Percentiles rank a stretch among this genome's conserved stretches.
These are phyloP conservation scores for Neoniphon sammara DNA, from an alignment of 2,797 vertebrate species.

Conservation along the genomic window DNA sequence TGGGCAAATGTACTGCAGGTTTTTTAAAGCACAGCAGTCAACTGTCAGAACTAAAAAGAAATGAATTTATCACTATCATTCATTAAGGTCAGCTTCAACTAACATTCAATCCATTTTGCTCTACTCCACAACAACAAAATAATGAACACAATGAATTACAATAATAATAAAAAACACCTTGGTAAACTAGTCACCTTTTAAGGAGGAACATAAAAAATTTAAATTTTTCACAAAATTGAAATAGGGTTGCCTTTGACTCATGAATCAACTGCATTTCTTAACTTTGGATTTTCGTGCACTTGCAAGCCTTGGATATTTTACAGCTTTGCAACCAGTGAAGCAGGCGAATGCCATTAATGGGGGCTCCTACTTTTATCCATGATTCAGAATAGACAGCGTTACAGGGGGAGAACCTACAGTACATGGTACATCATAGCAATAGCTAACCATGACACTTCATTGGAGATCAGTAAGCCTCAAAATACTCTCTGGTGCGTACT, in stretches of 20 bases:
- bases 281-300: conserved; percentile 56
- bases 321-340: conserved; percentile 56
- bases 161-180: conserved; percentile 60
- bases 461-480: conserved; percentile 39
- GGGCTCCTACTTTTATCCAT: conserved; percentile 42
- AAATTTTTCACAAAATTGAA: conserved; percentile 44
- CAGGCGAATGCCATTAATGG: conserved; percentile 24
- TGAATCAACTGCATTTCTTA: conserved; percentile 25
- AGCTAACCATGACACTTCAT: conserved; percentile 46
- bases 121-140: conserved; percentile 56
- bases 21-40: conserved; percentile 61
- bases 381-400: conserved; percentile 39
- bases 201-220: conserved; percentile 51
- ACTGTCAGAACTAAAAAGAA: conserved; percentile 55
- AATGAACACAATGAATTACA: conserved; percentile 61
- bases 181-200: conserved; percentile 49
- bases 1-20: conserved; percentile 55
- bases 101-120: conserved; percentile 73
- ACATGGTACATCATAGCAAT: conserved; percentile 33
- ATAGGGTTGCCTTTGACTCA: conserved; percentile 35
- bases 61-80: conserved; percentile 66
- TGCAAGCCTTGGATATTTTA: conserved; percentile 59
- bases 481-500: conserved; percentile 38
- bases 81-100: conserved; percentile 67
- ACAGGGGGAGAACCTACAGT: conserved; percentile 42